These are phyloP conservation scores for Hydraecia micacea DNA, from an alignment of 2,888 invertebrate genomes.

Conservation along the genomic window DNA sequence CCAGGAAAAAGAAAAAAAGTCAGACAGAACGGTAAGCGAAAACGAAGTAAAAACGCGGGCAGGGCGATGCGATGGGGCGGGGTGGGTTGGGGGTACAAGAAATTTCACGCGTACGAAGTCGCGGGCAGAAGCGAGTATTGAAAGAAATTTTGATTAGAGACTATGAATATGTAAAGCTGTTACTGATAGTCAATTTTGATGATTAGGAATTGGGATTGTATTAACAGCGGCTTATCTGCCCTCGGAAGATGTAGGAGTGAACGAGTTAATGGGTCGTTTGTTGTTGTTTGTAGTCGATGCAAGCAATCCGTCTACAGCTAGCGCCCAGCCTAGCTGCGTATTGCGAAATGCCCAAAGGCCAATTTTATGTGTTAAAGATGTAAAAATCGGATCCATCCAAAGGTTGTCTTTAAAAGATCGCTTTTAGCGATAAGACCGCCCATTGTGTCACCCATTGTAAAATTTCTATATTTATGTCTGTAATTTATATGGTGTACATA, in stretches of 20 bases:
- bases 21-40: background rate
- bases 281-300: conserved; percentile 18
- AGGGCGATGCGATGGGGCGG: background rate
- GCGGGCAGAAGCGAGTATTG: conserved; percentile 8
- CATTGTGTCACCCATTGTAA: no score
- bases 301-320: background rate
- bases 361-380: background rate
- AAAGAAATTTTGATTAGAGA: conserved; percentile 43
- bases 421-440: no score
- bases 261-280: conserved; percentile 10
- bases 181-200: conserved; percentile 51
- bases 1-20: background rate
- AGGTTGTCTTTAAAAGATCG: no score
- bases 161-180: conserved; percentile 60
- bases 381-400: no score
- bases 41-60: background rate
- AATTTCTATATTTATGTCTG: no score
- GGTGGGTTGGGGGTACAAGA: background rate
- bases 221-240: conserved; percentile 57
- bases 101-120: background rate
- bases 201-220: conserved; percentile 48
- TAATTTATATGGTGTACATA: no score
- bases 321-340: no score
- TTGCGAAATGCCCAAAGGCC: background rate
- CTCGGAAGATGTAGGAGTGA: conserved; percentile 48